Conservation (phyloP, 2,797 vertebrate genomes). For the Gorsachius magnificus region DNA sequence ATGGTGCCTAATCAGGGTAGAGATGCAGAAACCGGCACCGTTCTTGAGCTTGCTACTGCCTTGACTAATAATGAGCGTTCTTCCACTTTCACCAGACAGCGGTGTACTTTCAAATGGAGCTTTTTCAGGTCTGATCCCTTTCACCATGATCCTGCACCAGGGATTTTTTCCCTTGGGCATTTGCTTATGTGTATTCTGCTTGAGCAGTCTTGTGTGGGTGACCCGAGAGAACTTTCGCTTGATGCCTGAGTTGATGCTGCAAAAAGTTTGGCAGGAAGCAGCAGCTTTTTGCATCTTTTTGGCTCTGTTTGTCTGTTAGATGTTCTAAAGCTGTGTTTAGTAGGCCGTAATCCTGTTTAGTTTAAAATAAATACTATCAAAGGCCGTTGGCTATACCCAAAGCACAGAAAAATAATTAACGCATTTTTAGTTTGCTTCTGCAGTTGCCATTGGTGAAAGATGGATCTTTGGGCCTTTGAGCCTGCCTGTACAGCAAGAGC, state of each 20-base stretch:
- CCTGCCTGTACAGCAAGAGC: not conserved
- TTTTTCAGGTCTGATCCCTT: not conserved
- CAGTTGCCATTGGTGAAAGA: not conserved
- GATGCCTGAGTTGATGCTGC: not conserved
- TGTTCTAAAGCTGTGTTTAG: constrained; percentile 6
- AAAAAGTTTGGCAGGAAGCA: constrained; percentile 14
- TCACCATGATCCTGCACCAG: not conserved
- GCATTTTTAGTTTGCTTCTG: not conserved
- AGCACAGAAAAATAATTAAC: not conserved
- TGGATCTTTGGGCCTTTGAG: not conserved
- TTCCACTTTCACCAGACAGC: not conserved
- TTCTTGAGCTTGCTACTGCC: not conserved
- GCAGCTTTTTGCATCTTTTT: constrained; percentile 2
- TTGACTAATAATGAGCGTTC: not conserved
- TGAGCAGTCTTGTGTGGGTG: not conserved
- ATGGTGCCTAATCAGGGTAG: not conserved
- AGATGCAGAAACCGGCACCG: not conserved
- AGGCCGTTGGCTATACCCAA: not conserved
- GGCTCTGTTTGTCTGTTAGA: not conserved
- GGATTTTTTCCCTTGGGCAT: not conserved
- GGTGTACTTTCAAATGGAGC: not conserved
- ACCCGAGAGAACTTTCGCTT: constrained; percentile 15
- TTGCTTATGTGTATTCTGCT: not conserved
- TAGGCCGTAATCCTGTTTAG: not conserved
- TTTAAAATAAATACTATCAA: not conserved